phyloP scores from a whole-genome alignment of 2,113 vertebrate genomes.

The Xenopus borealis region DNA sequence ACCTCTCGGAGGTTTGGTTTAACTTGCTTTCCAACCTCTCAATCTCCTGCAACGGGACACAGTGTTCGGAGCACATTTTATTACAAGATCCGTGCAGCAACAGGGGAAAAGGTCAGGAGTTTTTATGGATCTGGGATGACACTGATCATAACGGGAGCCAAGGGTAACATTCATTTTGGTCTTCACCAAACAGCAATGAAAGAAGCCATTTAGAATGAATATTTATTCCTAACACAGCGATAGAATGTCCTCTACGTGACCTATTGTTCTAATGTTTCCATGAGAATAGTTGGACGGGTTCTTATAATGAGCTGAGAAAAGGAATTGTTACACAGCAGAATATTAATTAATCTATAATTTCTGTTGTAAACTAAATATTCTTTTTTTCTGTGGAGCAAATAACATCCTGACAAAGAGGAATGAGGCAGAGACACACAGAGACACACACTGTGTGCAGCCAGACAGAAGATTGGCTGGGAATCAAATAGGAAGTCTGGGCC shows the following conservation, averaged over 20 bases:
- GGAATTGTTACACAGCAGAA: background rate
- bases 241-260: slow-evolving; percentile 51
- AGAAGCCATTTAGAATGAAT: slow-evolving; percentile 50
- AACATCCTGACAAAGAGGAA: too few relatives aligned
- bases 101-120: background rate
- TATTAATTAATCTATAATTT: background rate
- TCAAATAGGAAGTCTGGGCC: too few relatives aligned
- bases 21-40: slow-evolving; percentile 86
- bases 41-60: slow-evolving; percentile 77
- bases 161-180: slow-evolving; percentile 48
- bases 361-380: background rate
- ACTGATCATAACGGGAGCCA: slow-evolving; percentile 44
- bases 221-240: slow-evolving; percentile 49
- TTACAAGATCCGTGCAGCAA: slow-evolving; percentile 29
- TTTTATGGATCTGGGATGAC: slow-evolving; percentile 28
- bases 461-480: too few relatives aligned
- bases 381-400: background rate
- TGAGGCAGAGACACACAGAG: too few relatives aligned
- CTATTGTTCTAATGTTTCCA: slow-evolving; percentile 46
- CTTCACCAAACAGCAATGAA: slow-evolving; percentile 39
- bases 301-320: background rate
- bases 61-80: background rate
- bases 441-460: too few relatives aligned
- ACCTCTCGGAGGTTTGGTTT: slow-evolving; percentile 83
- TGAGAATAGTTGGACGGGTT: slow-evolving; percentile 46